phyloP scores from a whole-genome alignment of 2,888 invertebrate genomes.

The Leucozona laternaria region DNA sequence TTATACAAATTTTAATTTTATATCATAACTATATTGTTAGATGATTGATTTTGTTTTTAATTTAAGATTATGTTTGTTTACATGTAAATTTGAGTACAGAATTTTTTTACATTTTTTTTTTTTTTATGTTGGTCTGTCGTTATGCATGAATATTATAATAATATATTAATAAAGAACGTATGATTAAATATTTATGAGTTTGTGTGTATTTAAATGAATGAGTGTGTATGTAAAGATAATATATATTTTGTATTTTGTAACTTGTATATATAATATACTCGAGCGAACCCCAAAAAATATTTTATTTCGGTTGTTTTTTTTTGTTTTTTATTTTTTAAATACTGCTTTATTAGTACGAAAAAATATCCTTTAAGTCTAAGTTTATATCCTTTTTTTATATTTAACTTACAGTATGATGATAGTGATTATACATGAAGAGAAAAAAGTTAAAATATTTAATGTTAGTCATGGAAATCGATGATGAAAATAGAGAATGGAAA shows the following conservation, averaged over 20 bases:
- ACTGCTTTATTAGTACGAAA: conserved; percentile 74
- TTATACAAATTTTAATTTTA: conserved; percentile 60
- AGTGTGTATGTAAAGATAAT: conserved; percentile 47
- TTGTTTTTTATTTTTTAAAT: conserved; percentile 44
- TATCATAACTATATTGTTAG: conserved; percentile 34
- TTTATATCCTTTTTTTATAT: conserved; percentile 45
- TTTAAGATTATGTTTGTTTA: conserved; percentile 34
- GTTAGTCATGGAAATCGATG: conserved; percentile 74
- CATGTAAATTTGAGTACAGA: conserved; percentile 27
- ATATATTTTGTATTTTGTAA: conserved; percentile 19
- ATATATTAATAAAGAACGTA: conserved; percentile 36
- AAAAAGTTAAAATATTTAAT: conserved; percentile 53
- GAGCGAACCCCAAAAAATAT: conserved; percentile 59
- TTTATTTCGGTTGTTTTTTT: conserved; percentile 19
- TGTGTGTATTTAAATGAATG: conserved; percentile 36
- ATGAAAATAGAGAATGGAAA: conserved; percentile 55
- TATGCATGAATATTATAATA: conserved; percentile 38
- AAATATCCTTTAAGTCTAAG: conserved; percentile 67
- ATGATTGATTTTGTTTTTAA: conserved; percentile 9
- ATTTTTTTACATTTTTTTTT: conserved; percentile 34
- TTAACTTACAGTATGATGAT: conserved; percentile 62
- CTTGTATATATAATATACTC: conserved; percentile 69
- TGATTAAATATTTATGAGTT: conserved; percentile 68
- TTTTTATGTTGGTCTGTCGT: conserved; percentile 56
- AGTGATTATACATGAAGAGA: conserved; percentile 66